Conservation (phyloP, 2,113 vertebrate species). For the Camelus dromedarius region DNA sequence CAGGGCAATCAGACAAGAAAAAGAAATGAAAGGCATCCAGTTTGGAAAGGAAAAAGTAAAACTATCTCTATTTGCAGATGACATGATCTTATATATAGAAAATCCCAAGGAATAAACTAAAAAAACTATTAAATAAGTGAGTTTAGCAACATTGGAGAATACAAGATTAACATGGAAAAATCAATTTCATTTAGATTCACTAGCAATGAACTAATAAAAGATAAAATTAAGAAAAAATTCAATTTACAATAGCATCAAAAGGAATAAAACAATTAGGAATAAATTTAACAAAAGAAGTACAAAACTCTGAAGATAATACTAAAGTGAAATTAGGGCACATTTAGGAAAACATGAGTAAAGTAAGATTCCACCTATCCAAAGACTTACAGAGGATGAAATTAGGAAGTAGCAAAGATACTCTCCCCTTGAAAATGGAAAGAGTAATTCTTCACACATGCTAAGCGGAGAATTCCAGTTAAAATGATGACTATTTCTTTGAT, state of each 20-base stretch:
- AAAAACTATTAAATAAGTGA: slow-evolving; percentile 2
- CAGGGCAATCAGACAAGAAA: not conserved
- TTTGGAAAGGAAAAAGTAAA: slow-evolving; percentile 23
- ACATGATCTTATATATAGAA: not conserved
- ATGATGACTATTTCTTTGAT: slow-evolving; percentile 38
- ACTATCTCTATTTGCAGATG: not conserved
- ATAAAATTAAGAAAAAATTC: slow-evolving; percentile 41
- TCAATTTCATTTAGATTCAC: not conserved
- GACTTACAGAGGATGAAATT: not conserved
- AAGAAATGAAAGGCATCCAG: not conserved
- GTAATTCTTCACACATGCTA: not conserved
- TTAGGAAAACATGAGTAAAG: not conserved
- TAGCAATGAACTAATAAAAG: slow-evolving; percentile 2
- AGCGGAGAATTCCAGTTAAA: not conserved
- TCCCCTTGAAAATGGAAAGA: not conserved
- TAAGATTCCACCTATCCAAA: slow-evolving; percentile 36
- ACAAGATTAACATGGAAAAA: slow-evolving; percentile 9
- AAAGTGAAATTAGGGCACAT: not conserved
- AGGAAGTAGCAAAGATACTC: not conserved
- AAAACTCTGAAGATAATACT: not conserved
- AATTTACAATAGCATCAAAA: not conserved
- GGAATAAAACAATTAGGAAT: slow-evolving; percentile 39
- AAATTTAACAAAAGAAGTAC: not conserved
- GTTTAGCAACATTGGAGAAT: not conserved
- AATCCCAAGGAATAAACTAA: not conserved